Evolutionary conservation across 2,113 vertebrate genomes (phyloP).

Genomic region (Vidua macroura): DNA sequence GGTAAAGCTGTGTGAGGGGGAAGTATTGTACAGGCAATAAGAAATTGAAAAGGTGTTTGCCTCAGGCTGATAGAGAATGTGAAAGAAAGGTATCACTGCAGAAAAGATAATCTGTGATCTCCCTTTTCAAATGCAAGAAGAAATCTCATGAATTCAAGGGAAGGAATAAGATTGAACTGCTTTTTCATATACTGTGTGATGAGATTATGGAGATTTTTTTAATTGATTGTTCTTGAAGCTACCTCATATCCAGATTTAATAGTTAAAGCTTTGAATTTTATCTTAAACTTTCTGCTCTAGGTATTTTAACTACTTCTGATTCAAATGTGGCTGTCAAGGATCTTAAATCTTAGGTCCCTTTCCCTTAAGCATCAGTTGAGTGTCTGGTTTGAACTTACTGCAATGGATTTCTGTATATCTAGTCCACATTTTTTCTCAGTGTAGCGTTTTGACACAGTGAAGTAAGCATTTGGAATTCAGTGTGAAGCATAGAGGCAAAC

Average conservation of each 20-base stretch:
- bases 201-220: neutral
- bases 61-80: neutral
- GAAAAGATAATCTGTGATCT: neutral
- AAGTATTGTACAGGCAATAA: neutral
- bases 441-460: neutral
- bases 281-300: neutral
- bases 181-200: neutral
- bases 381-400: neutral
- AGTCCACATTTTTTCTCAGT: neutral
- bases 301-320: neutral
- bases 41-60: neutral
- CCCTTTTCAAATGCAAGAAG: neutral
- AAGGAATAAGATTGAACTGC: neutral
- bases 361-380: neutral
- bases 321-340: neutral
- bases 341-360: neutral
- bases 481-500: neutral
- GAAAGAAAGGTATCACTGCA: neutral
- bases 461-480: neutral
- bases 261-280: neutral
- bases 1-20: neutral
- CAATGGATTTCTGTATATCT: rapidly evolving
- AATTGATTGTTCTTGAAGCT: neutral
- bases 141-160: neutral
- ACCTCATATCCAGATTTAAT: neutral